Base-by-base conservation (phyloP, 1,140 invertebrate species). In the Ericerus pela region DNA sequence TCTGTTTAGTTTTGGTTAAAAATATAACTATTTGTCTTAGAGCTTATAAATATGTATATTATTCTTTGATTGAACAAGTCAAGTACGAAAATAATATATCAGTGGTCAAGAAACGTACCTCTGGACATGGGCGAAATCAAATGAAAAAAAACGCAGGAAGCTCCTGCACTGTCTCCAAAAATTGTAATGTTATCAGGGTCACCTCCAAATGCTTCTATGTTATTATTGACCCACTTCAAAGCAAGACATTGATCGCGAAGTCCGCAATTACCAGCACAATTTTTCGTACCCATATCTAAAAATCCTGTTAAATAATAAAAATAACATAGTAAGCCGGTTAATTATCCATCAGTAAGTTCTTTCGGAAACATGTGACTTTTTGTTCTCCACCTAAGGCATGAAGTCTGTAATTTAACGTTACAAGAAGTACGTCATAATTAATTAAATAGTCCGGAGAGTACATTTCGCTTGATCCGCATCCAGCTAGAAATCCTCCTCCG, bases 231-330 rank as follows among this genome's bases (percentile, higher is more conserved):
- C 84, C 85, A 90, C 28, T 75, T 72, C 2, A 88, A 63, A 0
- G 81, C 80, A 30, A 72, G 67, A 1, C 84, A 78, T 69, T 86
- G 82, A 69, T 88, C 85, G 65, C 81, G 81, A 22, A 86, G 67
- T 0, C 82, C 84, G 65, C 78, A 77, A 64, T 88, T 86, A n/a
- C 84, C 84, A 0, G 80, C 75, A 1, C 77, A 75, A 37, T 74
- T 64, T n/a, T 72, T 67, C 55, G 79, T 78, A 1, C 77, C 79
- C 0, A 78, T 80, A 59, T 77, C 79, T 29, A 85, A 36, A 28
- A 59, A 59, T 1, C 53, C 53, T 58, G 37, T 14, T 14, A 8
- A 10, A 8, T n/a, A 33, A 33, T n/a, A 33, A n/a, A 33, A 33
- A 33, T 33, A 33, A 33, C 30, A 33, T 33, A 10, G 30, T 33